These are phyloP conservation scores for Alosa alosa DNA, from an alignment of 2,113 vertebrate genomes.

Conservation along the genomic window DNA sequence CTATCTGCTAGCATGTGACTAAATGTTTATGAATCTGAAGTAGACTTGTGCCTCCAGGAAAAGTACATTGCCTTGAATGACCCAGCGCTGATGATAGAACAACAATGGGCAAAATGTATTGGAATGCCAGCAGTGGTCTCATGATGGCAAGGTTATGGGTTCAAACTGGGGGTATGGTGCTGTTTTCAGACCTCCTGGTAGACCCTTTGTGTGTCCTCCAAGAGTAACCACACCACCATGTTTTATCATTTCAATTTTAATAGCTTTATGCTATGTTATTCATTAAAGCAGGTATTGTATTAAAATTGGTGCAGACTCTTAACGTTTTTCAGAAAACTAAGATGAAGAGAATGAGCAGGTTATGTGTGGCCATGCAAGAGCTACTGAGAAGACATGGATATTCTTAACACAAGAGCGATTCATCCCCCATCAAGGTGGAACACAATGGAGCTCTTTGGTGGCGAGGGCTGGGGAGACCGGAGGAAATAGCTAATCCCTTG, in stretches of 20 bases:
- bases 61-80: conserved; percentile 14
- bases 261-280: neutral
- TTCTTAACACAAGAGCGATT: neutral
- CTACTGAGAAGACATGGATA: conserved; percentile 3
- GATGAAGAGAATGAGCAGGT: neutral
- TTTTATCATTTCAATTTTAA: neutral
- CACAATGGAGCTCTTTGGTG: conserved; percentile 6
- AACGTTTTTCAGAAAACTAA: neutral
- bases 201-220: neutral
- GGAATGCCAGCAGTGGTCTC: neutral
- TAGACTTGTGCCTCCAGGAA: neutral
- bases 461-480: neutral
- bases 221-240: neutral
- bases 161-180: neutral
- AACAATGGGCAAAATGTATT: conserved; percentile 12
- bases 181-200: neutral
- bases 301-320: neutral
- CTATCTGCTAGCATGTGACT: conserved; percentile 12
- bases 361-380: neutral
- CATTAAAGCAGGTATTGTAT: neutral
- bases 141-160: conserved; percentile 11
- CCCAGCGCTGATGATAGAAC: neutral
- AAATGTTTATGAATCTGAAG: conserved; percentile 4
- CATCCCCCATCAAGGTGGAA: conserved; percentile 15
- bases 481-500: conserved; percentile 13